Evolutionary conservation across 2,888 invertebrate species (phyloP).

Genomic region (Strigamia transsilvanica): DNA sequence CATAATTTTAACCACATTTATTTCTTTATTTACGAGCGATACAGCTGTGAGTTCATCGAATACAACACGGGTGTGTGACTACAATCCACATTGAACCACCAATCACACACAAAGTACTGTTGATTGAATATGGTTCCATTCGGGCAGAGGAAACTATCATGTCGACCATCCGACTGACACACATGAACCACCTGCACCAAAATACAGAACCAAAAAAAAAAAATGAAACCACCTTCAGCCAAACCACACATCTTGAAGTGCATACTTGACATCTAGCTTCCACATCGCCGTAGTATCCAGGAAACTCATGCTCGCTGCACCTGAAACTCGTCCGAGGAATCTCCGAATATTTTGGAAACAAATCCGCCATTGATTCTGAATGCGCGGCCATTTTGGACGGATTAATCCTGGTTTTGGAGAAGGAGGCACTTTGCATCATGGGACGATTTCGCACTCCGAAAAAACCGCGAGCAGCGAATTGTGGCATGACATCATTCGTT

Average conservation of each 20-base stretch:
- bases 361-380: not conserved
- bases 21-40: not conserved
- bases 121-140: conserved; percentile 42
- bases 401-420: not conserved
- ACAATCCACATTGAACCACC: conserved; percentile 44
- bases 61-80: not conserved
- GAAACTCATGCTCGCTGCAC: conserved; percentile 53
- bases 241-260: not conserved
- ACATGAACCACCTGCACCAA: conserved; percentile 17
- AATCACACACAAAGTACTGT: conserved; percentile 27
- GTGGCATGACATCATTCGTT: not conserved
- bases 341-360: not conserved
- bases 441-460: not conserved
- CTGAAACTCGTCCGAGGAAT: conserved; percentile 54
- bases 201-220: too few relatives aligned
- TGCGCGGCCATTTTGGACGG: not conserved
- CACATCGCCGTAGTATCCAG: conserved; percentile 56
- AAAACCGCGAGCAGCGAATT: not conserved
- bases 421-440: not conserved
- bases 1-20: too few relatives aligned
- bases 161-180: conserved; percentile 28
- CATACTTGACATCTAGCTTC: conserved; percentile 56
- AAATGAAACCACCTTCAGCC: too few relatives aligned
- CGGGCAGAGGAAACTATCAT: conserved; percentile 41
- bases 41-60: not conserved